These are phyloP conservation scores for Harpalus rubripes DNA, from an alignment of 2,888 invertebrate genomes.

Conservation along the genomic window DNA sequence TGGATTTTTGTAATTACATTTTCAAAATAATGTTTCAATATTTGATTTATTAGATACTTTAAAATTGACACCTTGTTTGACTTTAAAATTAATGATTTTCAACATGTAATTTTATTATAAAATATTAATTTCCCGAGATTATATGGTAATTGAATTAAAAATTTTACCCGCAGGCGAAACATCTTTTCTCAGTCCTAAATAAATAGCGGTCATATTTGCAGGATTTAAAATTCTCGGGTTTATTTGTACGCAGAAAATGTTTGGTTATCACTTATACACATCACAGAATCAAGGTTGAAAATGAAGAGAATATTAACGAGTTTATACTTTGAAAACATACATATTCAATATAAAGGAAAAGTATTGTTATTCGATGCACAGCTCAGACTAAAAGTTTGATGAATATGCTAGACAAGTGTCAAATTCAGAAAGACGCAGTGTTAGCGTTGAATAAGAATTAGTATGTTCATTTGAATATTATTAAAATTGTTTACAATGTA, in stretches of 20 bases:
- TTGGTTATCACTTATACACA: constrained; percentile 20
- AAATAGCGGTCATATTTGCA: neutral
- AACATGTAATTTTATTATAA: constrained; percentile 31
- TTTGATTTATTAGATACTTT: constrained; percentile 41
- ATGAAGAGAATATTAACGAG: constrained; percentile 12
- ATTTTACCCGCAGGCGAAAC: neutral
- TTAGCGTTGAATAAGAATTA: neutral
- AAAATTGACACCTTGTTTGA: constrained; percentile 42
- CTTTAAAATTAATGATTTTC: constrained; percentile 15
- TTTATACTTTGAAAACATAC: neutral
- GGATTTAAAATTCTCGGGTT: constrained; percentile 10
- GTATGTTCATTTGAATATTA: neutral
- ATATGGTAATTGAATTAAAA: constrained; percentile 26
- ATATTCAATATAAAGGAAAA: constrained; percentile 18
- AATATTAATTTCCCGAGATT: constrained; percentile 28
- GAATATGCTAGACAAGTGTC: constrained; percentile 2
- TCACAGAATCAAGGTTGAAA: constrained; percentile 31
- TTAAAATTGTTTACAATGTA: neutral
- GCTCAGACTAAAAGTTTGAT: neutral
- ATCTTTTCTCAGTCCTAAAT: constrained; percentile 11
- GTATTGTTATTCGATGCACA: constrained; percentile 11
- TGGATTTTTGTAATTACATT: constrained; percentile 42
- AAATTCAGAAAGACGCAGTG: neutral
- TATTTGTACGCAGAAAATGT: neutral
- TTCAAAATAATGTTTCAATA: neutral